Conservation (phyloP, 2,888 invertebrate genomes). For the Ennomos quercinarius region DNA sequence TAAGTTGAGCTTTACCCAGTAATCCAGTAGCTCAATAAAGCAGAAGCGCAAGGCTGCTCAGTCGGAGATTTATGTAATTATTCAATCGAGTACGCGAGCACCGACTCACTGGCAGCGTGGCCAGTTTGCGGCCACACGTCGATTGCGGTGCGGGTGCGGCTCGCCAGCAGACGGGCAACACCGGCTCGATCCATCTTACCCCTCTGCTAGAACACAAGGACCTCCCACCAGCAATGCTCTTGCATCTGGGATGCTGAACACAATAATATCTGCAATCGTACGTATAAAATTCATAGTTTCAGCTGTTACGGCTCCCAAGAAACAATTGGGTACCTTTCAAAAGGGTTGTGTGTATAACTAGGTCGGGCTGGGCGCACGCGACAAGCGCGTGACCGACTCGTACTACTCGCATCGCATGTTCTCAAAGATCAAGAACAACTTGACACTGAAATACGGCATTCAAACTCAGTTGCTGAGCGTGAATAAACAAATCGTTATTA, state of each 20-base stretch:
- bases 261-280: slow-evolving; percentile 1
- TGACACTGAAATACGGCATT: slow-evolving; percentile 41
- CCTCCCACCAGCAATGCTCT: not conserved
- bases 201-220: not conserved
- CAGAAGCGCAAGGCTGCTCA: slow-evolving; percentile 66
- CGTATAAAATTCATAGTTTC: not conserved
- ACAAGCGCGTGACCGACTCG: slow-evolving; percentile 60
- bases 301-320: too few relatives aligned
- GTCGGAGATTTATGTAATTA: slow-evolving; percentile 74
- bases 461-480: slow-evolving; percentile 28
- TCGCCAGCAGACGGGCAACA: not conserved
- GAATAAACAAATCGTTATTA: slow-evolving; percentile 20
- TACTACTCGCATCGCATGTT: slow-evolving; percentile 18
- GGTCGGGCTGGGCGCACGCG: slow-evolving; percentile 55
- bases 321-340: too few relatives aligned
- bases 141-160: slow-evolving; percentile 10
- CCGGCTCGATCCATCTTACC: not conserved
- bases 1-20: slow-evolving; percentile 17
- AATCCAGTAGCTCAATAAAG: slow-evolving; percentile 38
- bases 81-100: slow-evolving; percentile 78
- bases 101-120: slow-evolving; percentile 44
- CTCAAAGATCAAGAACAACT: slow-evolving; percentile 40
- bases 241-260: not conserved
- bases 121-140: slow-evolving; percentile 11
- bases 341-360: too few relatives aligned